Evolutionary conservation across 1,140 invertebrate genomes (phyloP).

Genomic region (Hesperophylax magnus): DNA sequence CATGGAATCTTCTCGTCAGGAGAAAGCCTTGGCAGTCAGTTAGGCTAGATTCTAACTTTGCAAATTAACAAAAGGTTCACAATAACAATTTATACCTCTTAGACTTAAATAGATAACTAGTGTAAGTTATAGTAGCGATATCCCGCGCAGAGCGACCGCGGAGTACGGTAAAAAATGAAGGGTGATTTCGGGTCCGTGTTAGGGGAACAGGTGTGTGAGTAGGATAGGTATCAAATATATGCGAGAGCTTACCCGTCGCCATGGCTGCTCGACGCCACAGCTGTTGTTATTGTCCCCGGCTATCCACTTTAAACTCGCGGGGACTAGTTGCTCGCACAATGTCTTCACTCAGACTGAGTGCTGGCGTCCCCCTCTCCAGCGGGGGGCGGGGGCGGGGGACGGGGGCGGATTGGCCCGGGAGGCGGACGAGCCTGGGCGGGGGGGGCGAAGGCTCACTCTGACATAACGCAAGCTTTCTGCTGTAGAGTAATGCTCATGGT

Average conservation of each 20-base stretch:
- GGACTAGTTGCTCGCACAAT: conserved; percentile 53
- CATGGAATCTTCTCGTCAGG: not conserved
- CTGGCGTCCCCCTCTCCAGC: conserved; percentile 24
- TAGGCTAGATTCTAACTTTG: not conserved
- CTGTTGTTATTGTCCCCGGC: conserved; percentile 46
- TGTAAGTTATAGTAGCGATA: too few relatives aligned
- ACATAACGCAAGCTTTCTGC: conserved; percentile 41
- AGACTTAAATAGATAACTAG: too few relatives aligned
- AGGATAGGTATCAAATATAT: not conserved
- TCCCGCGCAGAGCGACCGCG: not conserved
- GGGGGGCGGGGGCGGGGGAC: not conserved
- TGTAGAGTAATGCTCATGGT: conserved; percentile 44
- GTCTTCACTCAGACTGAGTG: conserved; percentile 54
- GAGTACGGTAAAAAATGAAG: not conserved
- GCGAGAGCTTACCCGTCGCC: conserved; percentile 50
- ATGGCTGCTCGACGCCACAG: conserved; percentile 51
- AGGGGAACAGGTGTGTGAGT: not conserved
- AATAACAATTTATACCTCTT: too few relatives aligned
- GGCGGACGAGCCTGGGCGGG: not conserved
- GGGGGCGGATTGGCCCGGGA: not conserved
- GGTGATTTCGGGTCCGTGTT: not conserved
- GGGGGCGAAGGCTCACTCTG: conserved; percentile 26
- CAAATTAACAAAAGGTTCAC: too few relatives aligned
- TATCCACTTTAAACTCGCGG: conserved; percentile 53
- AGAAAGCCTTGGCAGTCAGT: not conserved